Base-by-base conservation (phyloP, 2,888 invertebrate genomes). In the Polydesmus complanatus region DNA sequence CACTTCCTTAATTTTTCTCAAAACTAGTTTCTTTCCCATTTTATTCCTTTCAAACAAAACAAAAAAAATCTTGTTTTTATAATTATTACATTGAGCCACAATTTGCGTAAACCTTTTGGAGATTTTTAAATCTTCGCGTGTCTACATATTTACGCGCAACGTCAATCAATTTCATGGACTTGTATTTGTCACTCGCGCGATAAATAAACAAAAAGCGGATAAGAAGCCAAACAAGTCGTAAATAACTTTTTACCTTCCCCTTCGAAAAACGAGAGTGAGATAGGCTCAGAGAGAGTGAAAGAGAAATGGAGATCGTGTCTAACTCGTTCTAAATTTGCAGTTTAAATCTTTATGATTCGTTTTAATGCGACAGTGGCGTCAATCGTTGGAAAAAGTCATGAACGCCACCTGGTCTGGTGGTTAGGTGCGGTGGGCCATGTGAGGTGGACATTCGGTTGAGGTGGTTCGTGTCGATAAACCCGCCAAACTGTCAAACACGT, bases 401-500 rank as follows among this genome's bases (percentile, higher is more conserved):
- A 37, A 14, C 37, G 37, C 37, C 37, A 37, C 37, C 37, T 37
- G 37, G 37, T 37, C 14, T 37, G n/a, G n/a, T n/a, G n/a, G n/a
- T n/a, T n/a, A n/a, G n/a, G n/a, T n/a, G n/a, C n/a, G n/a, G 56
- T 48, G 49, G 56, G 56, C 11, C 11, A 14, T 11, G 48, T 14
- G 48, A n/a, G 11, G 48, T 47, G 48, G 11, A 47, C 11, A n/a
- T 14, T 14, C 11, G n/a, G n/a, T n/a, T n/a, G n/a, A n/a, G n/a
- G n/a, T n/a, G n/a, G n/a, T n/a, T n/a, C n/a, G n/a, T n/a, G 48
- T 11, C 11, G 48, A n/a, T 47, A 47, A n/a, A 47, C 11, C 11
- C 11, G 48, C 11, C n/a, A 47, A 56, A 56, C 37, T 56, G 56
- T 56, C 27, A 55, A 55, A 26, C 55, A n/a, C n/a, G n/a, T n/a